Base-by-base conservation (phyloP, 2,797 vertebrate genomes). In the Graptemys geographica region DNA sequence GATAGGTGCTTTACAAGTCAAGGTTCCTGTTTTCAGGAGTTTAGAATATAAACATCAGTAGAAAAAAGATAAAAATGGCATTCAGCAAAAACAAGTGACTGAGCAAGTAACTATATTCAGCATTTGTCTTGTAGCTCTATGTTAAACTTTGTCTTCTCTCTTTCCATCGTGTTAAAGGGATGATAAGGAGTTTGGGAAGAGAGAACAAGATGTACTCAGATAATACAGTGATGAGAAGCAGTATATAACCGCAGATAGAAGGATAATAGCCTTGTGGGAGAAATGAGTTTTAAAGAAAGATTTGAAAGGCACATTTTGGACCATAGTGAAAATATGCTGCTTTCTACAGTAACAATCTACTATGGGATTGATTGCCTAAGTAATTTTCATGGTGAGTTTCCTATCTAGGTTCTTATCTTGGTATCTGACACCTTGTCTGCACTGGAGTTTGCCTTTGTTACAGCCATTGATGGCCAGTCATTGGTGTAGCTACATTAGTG, bases 241-340 rank as follows among this genome's bases (percentile, higher is more conserved):
- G 28, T 31, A 0, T 28, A 10, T 4, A 0, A 4, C 12, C 11
- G 8, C 1, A 8, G 8, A 2, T 41, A 0, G 21, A 0, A 0
- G 2, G 8, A 16, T 15, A 3, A 1, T 2, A 37, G 3, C 3
- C 6, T 9, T 18, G 81, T 8, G 6, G 21, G 15, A 74, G 19
- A 23, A 74, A 4, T 41, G 12, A 1, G 47, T 65, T 82, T 47
- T 41, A 4, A 1, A 13, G 11, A 49, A 33, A 52, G 37, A 27
- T 56, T 62, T 57, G 31, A 72, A 44, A 55, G 31, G 0, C 11
- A 0, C 0, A 1, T 56, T 81, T 4, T 16, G 53, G 7, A 59
- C 52, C 41, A 0, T 15, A 0, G 8, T n/a, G 3, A 0, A 3
- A 4, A 5, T 0, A 11, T 10, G 44, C 2, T 6, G 0, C 6